Percentiles rank a stretch among this genome's conserved stretches.
phyloP scores from a whole-genome alignment of 1,140 invertebrate species.

The Camponotus pennsylvanicus region DNA sequence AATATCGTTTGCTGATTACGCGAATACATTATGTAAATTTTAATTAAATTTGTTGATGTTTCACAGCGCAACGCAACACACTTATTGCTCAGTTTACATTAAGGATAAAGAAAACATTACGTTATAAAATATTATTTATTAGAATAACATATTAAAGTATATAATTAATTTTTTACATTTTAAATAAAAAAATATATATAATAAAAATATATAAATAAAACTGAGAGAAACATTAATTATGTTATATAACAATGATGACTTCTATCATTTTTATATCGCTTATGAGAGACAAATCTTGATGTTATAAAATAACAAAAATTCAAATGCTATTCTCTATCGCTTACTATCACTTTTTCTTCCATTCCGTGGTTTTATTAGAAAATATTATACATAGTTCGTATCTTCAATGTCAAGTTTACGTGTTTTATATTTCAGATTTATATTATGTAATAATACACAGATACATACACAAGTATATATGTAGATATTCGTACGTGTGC shows the following conservation, averaged over 20 bases:
- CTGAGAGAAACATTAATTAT: background rate
- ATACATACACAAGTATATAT: background rate
- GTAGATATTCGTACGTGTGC: background rate
- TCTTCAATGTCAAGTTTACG: conserved; percentile 40
- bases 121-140: background rate
- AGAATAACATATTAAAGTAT: background rate
- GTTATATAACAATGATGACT: background rate
- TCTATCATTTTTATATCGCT: background rate
- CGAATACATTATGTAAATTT: conserved; percentile 22
- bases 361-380: background rate
- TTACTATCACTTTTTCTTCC: background rate
- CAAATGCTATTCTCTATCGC: background rate
- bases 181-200: background rate
- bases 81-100: conserved; percentile 22
- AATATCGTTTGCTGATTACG: conserved; percentile 27
- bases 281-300: too few species aligned
- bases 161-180: background rate
- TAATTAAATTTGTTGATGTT: conserved; percentile 22
- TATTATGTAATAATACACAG: background rate
- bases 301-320: background rate
- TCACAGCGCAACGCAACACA: background rate
- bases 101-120: background rate
- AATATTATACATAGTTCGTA: background rate
- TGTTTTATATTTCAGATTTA: conserved; percentile 36
- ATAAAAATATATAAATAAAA: background rate